Evolutionary conservation across 2,888 invertebrate genomes (phyloP), one percentile per base, ranked within the genome.

Genomic region (Busseola fusca): DNA sequence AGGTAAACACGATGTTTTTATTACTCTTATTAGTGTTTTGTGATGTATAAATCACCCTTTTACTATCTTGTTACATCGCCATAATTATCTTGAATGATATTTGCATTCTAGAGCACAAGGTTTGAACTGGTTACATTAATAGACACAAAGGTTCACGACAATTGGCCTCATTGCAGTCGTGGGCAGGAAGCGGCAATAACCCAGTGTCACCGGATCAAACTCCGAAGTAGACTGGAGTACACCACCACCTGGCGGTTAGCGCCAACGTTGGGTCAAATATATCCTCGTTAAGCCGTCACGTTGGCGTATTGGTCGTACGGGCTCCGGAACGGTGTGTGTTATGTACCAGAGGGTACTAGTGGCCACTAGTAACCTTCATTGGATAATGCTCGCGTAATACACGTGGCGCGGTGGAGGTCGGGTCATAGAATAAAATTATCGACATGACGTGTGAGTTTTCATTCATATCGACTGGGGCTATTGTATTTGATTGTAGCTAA

Each of bases 131-230:
- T 78, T 81, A 82, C 87, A 87, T 87, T 86, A 87, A 88, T 87
- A 89, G 88, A 79, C 67, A 30, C 81, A 82, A 75, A 80, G 75
- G 83, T 73, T 76, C 69, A 75, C 16, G 66, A 71, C 85, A 88
- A 87, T 88, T 89, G 87, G 74, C 79, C 79, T 85, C 76, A 81
- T 82, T 84, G 75, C 71, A 74, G 78, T 80, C 85, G 87, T 84
- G 84, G 84, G 83, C 89, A 89, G 91, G 91, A 91, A 87, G 86
- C 86, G 67, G 82, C 86, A 91, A 91, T 91, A 86, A 88, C 78
- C 82, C 82, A 80, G 88, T 90, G 90, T 91, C 91, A 91, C 84
- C 86, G 89, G 91, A 88, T 91, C 90, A 90, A 87, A 79, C 87
- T 80, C 86, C 84, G 80, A 87, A 87, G 85, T 82, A 80, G 85